Evolutionary conservation across 2,888 invertebrate genomes (phyloP), one percentile per base, ranked within the genome.

Genomic region (Apodemia mormo): DNA sequence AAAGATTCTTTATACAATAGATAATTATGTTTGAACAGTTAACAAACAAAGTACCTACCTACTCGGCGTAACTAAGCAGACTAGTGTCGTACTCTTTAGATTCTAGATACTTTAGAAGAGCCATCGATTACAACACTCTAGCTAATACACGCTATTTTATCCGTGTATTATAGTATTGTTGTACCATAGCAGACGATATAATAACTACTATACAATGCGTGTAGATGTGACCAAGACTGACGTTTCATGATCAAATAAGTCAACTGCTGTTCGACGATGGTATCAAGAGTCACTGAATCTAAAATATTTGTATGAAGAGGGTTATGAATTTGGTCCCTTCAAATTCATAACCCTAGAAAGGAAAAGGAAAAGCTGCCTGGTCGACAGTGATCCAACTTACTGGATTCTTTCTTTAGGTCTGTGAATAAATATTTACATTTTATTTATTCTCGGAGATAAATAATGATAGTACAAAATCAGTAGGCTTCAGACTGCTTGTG

Each of bases 11-110:
- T 49, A 45, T 29, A 61, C 58, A 30, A 30, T 29, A 61, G 58
- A 61, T 61, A 61, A 61, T 61, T 14, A 33, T 61, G 61, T 61
- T 61, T 61, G 30, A 30, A 49, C 49, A 61, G 10, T 61, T 61
- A 61, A 12, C 58, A 61, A 61, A 61, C 58, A 61, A 61, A 33
- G 58, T 22, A 22, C 22, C 22, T 22, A 22, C 2, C 33, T 58
- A 58, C 58, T 58, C 33, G 1, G 30, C 2, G 29, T 9, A 56
- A 56, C 22, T 29, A 56, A 56, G 30, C 10, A 29, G 56, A 30
- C 29, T 29, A 29, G 56, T 56, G 30, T 9, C 10, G 29, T 56
- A 56, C 22, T 56, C 22, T 56, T 29, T 56, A 22, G 29, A 56
- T 29, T 29, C 30, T 56, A 30, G 14, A 29, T 10, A 54, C 22